Conservation (phyloP, 2,113 vertebrate genomes). For the Hiodon alosoides region DNA sequence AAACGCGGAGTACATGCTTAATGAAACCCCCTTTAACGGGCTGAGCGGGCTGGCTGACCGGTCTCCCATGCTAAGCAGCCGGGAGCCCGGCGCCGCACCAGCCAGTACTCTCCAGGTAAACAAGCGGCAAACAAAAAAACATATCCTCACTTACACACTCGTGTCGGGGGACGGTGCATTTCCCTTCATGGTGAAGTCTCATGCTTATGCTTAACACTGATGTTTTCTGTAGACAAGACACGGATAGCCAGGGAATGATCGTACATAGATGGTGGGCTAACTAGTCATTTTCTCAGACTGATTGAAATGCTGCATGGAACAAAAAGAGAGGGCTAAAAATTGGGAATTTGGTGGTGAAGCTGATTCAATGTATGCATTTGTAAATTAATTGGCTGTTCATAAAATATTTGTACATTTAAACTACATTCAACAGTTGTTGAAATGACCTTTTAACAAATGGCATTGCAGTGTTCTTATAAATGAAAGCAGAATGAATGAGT, state of each 20-base stretch:
- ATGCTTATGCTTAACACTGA: neutral
- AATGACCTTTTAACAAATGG: neutral
- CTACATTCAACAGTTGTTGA: conserved; percentile 5
- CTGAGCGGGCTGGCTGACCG: neutral
- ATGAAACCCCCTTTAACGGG: neutral
- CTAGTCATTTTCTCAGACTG: too few species aligned
- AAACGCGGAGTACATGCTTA: neutral
- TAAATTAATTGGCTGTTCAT: conserved; percentile 11
- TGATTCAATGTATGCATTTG: neutral
- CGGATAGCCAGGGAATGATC: too few species aligned
- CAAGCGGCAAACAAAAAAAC: too few species aligned
- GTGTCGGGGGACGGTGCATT: neutral
- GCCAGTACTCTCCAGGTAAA: too few species aligned
- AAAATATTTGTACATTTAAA: neutral
- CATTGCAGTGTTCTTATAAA: neutral
- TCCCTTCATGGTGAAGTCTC: neutral
- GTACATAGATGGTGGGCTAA: too few species aligned
- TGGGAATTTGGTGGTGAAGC: neutral
- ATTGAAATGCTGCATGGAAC: too few species aligned
- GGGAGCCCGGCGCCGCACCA: too few species aligned
- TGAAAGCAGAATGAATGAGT: neutral
- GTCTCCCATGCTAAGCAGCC: neutral
- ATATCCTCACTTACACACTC: conserved; percentile 1
- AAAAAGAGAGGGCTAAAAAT: neutral
- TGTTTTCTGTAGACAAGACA: too few species aligned